These are phyloP conservation scores for Macrotus californicus DNA, from an alignment of 2,113 vertebrate genomes.

Conservation along the genomic window DNA sequence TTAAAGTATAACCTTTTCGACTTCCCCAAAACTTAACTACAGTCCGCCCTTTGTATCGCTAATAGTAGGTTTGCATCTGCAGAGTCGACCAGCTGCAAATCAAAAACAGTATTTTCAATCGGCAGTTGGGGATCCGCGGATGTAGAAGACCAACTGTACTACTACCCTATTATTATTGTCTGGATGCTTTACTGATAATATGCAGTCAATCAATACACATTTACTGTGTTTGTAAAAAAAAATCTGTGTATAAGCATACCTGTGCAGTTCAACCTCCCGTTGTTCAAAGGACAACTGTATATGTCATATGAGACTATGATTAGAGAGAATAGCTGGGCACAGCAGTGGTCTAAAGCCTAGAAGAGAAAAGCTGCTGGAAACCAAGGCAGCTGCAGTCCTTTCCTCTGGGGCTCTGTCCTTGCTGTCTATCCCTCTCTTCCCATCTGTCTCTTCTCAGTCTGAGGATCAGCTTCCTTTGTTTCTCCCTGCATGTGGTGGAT, in stretches of 20 bases:
- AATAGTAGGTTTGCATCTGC: neutral
- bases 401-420: neutral
- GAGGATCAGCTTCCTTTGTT: neutral
- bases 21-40: neutral
- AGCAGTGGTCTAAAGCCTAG: neutral
- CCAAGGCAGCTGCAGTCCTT: neutral
- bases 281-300: neutral
- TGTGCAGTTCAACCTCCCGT: neutral
- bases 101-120: neutral
- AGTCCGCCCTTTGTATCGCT: neutral
- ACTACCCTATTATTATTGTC: neutral
- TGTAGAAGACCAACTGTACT: neutral
- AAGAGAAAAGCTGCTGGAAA: neutral
- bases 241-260: neutral
- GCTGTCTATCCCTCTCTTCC: accelerated
- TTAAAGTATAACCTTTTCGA: neutral
- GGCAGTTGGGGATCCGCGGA: too few species aligned
- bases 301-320: neutral
- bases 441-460: neutral
- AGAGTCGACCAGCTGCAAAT: neutral
- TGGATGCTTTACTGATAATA: neutral
- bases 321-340: neutral
- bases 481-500: neutral
- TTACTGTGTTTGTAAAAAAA: neutral
- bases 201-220: neutral